Evolutionary conservation across 2,113 vertebrate species (phyloP), one percentile per base, ranked within the genome.

Genomic region (Otolemur garnettii): DNA sequence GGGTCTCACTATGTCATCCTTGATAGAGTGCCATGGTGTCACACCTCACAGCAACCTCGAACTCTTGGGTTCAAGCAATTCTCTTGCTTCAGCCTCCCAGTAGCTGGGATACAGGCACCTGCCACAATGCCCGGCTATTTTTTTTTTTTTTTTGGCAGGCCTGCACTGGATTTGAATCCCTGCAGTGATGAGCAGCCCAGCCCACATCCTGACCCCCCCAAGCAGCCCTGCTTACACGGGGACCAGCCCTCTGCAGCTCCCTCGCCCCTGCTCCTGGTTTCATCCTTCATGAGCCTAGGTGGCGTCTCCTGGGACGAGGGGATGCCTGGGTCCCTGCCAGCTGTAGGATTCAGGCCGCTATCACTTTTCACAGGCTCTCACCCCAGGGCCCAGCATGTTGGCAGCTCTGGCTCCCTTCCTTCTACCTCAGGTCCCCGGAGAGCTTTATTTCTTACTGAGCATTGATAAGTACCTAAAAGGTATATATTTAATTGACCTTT

Each of bases 161-260:
- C 45, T 10, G 10, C 8, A 10, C 45, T 50, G 45, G 45, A 50
- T 50, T 50, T 10, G 45, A 50, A 50, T 10, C 45, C 60, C 18
- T 0, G 12, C 14, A 24, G 15, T 14, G 9, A 4, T 3, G 19
- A 5, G 69, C 80, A 14, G 68, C 19, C 22, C 26, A 75, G 45
- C 22, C 55, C 57, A 30, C 0, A 10, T 64, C 18, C 3, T 5
- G 3, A 33, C 71, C 69, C 0, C 0, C 38, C 38, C 12, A 0
- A 24, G 50, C 9, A 59, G 8, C 79, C 69, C 50, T 77, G 38
- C 24, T 30, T 17, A 26, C 7, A 11, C 50, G 5, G 30, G 26
- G 75, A 33, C 50, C 1, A 9, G 50, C 53, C n/a, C 57, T 50
- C 33, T 42, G 15, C 15, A 10, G 26, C 21, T 18, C 78, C 38